These are phyloP conservation scores for Eulithis testata DNA, from an alignment of 2,888 invertebrate genomes.

Conservation along the genomic window DNA sequence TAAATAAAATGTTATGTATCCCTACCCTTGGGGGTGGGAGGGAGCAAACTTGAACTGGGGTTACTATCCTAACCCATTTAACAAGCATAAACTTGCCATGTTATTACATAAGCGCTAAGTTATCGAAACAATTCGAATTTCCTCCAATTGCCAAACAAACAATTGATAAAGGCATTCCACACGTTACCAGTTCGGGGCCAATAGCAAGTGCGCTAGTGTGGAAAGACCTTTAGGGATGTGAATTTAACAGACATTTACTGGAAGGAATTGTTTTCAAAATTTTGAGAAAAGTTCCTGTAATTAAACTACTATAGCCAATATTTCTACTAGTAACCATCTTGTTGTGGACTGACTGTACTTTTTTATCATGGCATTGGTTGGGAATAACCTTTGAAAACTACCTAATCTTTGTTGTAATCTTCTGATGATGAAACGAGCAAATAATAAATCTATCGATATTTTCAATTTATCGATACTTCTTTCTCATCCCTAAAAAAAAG, in stretches of 20 bases:
- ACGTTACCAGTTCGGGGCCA: slow-evolving; percentile 1
- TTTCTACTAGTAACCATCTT: no score
- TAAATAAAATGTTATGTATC: no score
- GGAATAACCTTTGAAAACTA: no score
- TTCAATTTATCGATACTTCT: neutral
- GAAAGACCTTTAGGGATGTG: slow-evolving; percentile 31
- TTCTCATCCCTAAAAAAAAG: slow-evolving; percentile 25
- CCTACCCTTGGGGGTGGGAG: no score
- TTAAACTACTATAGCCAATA: no score
- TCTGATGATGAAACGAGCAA: no score
- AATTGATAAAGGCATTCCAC: slow-evolving; percentile 31
- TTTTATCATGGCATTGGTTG: no score
- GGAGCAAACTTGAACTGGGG: neutral
- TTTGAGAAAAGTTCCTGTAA: no score
- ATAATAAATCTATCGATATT: neutral
- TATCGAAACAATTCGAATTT: slow-evolving; percentile 23
- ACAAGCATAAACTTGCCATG: slow-evolving; percentile 14
- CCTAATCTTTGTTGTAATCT: no score
- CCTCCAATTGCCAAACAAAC: slow-evolving; percentile 16
- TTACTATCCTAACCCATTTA: neutral
- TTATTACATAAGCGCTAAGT: slow-evolving; percentile 19
- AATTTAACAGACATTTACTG: neutral
- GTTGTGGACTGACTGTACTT: no score
- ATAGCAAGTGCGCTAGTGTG: slow-evolving; percentile 37
- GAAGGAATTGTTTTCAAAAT: no score